A percentile compares a stretch with the other conserved stretches of the same genome.
These are phyloP conservation scores for Chelonia mydas DNA, from an alignment of 2,797 vertebrate genomes.

Conservation along the genomic window DNA sequence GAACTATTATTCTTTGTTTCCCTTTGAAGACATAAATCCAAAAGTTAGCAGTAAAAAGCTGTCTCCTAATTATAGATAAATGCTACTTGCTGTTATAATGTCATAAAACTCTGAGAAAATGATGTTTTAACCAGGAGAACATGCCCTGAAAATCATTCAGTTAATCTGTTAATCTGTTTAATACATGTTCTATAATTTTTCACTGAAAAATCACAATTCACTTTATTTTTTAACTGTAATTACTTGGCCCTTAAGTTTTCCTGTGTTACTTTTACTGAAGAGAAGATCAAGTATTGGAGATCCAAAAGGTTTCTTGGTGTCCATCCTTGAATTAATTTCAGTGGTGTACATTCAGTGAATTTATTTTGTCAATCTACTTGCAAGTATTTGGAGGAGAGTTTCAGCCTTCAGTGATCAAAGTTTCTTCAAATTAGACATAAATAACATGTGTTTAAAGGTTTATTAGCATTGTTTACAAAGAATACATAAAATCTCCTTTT, in stretches of 20 bases:
- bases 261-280: neutral
- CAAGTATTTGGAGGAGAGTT: slow-evolving; percentile 40
- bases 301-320: neutral
- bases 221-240: neutral
- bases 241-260: neutral
- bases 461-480: slow-evolving; percentile 40
- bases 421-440: slow-evolving; percentile 57
- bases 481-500: slow-evolving; percentile 52
- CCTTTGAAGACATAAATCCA: neutral
- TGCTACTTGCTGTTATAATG: neutral
- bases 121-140: neutral
- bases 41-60: neutral
- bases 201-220: neutral
- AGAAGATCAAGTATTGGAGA: neutral
- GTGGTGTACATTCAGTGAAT: neutral
- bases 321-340: neutral
- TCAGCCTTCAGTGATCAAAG: neutral
- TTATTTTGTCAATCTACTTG: neutral
- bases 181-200: neutral
- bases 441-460: slow-evolving; percentile 50
- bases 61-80: slow-evolving; percentile 2
- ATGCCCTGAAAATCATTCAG: neutral
- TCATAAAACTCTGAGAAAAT: too few species aligned
- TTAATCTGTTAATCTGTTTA: neutral
- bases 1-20: neutral